Evolutionary conservation across 2,888 invertebrate species (phyloP).

Genomic region (Cryptocheilus praepositus): DNA sequence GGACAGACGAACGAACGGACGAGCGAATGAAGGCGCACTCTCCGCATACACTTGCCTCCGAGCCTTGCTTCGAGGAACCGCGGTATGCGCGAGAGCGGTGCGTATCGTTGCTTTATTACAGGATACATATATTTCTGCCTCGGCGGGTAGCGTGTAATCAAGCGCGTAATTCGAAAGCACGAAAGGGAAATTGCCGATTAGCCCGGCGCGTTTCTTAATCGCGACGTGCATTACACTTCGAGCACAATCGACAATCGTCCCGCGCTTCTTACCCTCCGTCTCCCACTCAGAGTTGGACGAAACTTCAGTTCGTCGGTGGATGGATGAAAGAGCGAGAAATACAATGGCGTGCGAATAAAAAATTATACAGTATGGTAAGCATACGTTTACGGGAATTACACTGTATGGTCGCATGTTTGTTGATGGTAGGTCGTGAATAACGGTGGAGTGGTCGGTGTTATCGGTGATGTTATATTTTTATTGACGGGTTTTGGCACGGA

Average conservation of each 20-base stretch:
- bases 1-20: slow-evolving; percentile 6
- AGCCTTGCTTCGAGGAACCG: slow-evolving; percentile 25
- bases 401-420: no score
- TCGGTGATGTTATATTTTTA: no score
- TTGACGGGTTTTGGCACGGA: no score
- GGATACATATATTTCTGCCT: slow-evolving; percentile 62
- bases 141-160: slow-evolving; percentile 61
- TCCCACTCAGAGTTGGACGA: not conserved
- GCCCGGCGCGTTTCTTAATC: slow-evolving; percentile 57
- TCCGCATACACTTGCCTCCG: no score
- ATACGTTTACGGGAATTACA: no score
- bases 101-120: slow-evolving; percentile 58
- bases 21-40: no score
- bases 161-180: slow-evolving; percentile 65
- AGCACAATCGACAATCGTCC: slow-evolving; percentile 26
- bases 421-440: no score
- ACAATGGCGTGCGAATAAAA: no score
- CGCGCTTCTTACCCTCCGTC: slow-evolving; percentile 4
- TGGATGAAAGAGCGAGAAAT: no score
- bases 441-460: no score
- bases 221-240: slow-evolving; percentile 43
- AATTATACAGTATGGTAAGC: no score
- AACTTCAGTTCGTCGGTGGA: no score
- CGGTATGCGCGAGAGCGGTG: slow-evolving; percentile 15
- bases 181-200: slow-evolving; percentile 68